Percentiles rank a stretch among this genome's conserved stretches.
Conservation (phyloP, 64 coral and sea anemone genomes). For the Anthopleura sola region DNA sequence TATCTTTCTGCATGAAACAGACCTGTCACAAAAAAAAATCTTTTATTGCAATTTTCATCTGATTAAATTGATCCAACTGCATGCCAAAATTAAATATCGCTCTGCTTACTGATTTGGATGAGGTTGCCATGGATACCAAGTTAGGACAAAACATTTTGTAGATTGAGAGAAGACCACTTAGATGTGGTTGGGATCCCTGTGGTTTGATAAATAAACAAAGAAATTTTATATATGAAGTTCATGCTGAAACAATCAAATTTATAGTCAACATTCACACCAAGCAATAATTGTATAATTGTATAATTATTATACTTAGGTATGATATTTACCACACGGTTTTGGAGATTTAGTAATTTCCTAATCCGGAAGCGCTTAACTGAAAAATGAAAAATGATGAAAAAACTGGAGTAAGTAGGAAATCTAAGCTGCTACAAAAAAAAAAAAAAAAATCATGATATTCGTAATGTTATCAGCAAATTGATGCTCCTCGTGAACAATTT, state of each 20-base stretch:
- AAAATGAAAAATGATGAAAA: not conserved
- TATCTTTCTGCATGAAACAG: constrained; percentile 70
- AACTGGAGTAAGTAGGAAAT: not conserved
- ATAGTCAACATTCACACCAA: too few relatives aligned
- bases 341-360: constrained; percentile 79
- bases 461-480: too few relatives aligned
- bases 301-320: too few relatives aligned
- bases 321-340: constrained; percentile 57
- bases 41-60: not conserved
- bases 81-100: not conserved
- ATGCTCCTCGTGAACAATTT: too few relatives aligned
- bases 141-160: constrained; percentile 83
- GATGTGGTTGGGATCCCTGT: constrained; percentile 79
- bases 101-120: constrained; percentile 5
- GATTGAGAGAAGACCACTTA: constrained; percentile 73
- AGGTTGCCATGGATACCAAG: constrained; percentile 51
- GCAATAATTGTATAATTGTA: too few relatives aligned
- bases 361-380: constrained; percentile 83
- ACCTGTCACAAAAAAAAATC: constrained; percentile 3
- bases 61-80: not conserved
- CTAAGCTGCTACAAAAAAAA: not conserved
- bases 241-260: not conserved
- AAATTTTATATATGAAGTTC: not conserved
- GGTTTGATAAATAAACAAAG: not conserved
- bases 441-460: not conserved